Percentiles rank a stretch among this genome's conserved stretches.
Conservation (phyloP, 1,140 invertebrate genomes). For the Drosophila novamexicana region DNA sequence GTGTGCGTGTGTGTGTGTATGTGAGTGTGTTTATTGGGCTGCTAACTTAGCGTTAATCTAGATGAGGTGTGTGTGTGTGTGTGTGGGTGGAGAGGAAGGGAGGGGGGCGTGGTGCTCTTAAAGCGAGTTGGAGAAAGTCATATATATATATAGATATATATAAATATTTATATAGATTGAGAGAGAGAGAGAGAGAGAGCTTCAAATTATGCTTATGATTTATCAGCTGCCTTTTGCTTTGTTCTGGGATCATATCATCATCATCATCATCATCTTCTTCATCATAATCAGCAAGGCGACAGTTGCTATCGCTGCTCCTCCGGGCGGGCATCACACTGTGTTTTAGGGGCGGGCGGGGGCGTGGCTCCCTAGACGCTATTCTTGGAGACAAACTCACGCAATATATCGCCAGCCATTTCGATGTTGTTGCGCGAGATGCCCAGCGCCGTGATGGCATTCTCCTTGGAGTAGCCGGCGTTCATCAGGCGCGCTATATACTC, state of each 20-base stretch:
- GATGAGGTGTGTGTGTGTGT: slow-evolving; percentile 38
- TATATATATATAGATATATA: slow-evolving; percentile 33
- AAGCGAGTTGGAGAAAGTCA: slow-evolving; percentile 49
- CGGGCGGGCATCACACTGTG: slow-evolving; percentile 26
- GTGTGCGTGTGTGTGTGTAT: slow-evolving; percentile 11
- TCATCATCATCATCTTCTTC: slow-evolving; percentile 33
- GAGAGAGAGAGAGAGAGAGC: slow-evolving; percentile 19
- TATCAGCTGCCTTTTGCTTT: slow-evolving; percentile 46
- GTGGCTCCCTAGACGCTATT: slow-evolving; percentile 73
- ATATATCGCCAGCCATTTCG: slow-evolving; percentile 97
- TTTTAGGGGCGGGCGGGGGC: background rate
- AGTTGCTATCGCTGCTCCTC: slow-evolving; percentile 15
- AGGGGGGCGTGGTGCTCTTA: slow-evolving; percentile 44
- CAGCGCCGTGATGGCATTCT: slow-evolving; percentile 94
- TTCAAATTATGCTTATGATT: slow-evolving; percentile 35
- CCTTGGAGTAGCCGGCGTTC: slow-evolving; percentile 94
- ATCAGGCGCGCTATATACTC: slow-evolving; percentile 95
- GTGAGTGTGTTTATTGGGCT: background rate
- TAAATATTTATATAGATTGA: slow-evolving; percentile 7
- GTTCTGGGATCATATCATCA: slow-evolving; percentile 26
- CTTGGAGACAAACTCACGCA: slow-evolving; percentile 92
- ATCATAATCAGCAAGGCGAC: slow-evolving; percentile 9
- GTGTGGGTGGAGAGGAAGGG: slow-evolving; percentile 8
- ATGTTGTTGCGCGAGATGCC: slow-evolving; percentile 96
- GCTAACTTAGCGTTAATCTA: slow-evolving; percentile 58